A percentile compares a stretch with the other conserved stretches of the same genome.
Conservation (phyloP, 1,140 invertebrate species). For the Eupristina koningsbergeri region DNA sequence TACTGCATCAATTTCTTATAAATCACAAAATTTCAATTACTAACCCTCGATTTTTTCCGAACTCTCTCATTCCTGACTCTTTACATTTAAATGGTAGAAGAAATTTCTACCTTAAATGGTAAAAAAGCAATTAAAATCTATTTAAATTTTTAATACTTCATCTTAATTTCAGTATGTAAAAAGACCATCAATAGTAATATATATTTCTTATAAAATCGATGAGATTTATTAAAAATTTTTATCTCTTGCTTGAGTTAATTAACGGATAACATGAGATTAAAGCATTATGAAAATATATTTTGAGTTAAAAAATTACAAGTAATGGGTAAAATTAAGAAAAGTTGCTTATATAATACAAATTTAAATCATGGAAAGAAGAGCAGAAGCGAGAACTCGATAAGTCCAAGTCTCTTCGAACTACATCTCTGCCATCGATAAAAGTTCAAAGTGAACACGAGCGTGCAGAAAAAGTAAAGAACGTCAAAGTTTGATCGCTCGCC, state of each 20-base stretch:
- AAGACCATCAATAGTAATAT: neutral
- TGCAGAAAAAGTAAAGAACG: conserved; percentile 44
- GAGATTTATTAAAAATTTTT: neutral
- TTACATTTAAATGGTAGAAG: conserved; percentile 9
- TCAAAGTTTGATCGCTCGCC: conserved; percentile 51
- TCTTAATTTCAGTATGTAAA: neutral
- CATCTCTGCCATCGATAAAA: conserved; percentile 66
- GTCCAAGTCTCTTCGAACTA: conserved; percentile 10
- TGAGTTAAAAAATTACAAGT: conserved; percentile 41
- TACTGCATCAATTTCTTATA: neutral
- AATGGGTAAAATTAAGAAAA: conserved; percentile 14
- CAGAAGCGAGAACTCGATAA: conserved; percentile 14
- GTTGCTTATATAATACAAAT: conserved; percentile 29
- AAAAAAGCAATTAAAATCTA: conserved; percentile 41
- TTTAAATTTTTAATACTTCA: conserved; percentile 44
- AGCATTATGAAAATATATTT: conserved; percentile 25
- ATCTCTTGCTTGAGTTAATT: conserved; percentile 29
- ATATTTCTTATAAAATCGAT: neutral
- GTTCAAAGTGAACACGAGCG: conserved; percentile 57
- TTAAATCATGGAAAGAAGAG: conserved; percentile 16
- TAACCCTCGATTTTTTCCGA: conserved; percentile 32
- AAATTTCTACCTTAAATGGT: conserved; percentile 2
- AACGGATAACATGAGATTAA: neutral
- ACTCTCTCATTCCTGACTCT: neutral
- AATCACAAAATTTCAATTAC: conserved; percentile 20